These are phyloP conservation scores for Pipistrellus kuhlii DNA, from an alignment of 2,797 vertebrate genomes.

Conservation along the genomic window DNA sequence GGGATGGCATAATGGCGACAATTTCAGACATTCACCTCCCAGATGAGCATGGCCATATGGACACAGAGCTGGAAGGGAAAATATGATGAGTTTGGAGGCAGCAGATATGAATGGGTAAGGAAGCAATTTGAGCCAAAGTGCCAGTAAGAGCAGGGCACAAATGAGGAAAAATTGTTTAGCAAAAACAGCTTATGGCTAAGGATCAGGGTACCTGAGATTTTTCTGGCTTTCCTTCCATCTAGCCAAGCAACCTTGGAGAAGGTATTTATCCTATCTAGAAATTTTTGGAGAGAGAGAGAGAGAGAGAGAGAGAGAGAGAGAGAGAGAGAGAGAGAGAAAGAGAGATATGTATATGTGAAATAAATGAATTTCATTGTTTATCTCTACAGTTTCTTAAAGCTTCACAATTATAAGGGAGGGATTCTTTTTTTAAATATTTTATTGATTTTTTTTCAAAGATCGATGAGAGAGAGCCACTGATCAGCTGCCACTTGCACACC, in stretches of 20 bases:
- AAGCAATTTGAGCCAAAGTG: slow-evolving; percentile 52
- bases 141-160: slow-evolving; percentile 38
- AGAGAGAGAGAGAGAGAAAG: too few species aligned
- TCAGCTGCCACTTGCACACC: too few species aligned
- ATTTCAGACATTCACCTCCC: slow-evolving; percentile 67
- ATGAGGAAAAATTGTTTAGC: slow-evolving; percentile 52
- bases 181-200: background rate
- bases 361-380: background rate
- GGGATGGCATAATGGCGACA: background rate
- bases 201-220: slow-evolving; percentile 36
- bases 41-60: slow-evolving; percentile 71
- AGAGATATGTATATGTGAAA: background rate
- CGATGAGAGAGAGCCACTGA: too few species aligned
- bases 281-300: background rate
- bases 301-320: too few species aligned
- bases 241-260: slow-evolving; percentile 64
- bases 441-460: background rate
- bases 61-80: slow-evolving; percentile 63
- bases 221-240: slow-evolving; percentile 5
- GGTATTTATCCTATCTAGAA: background rate
- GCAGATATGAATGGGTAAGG: slow-evolving; percentile 56
- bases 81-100: slow-evolving; percentile 66
- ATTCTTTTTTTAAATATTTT: background rate
- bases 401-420: background rate
- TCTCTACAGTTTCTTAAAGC: background rate